These are phyloP conservation scores for Actinostola sp. DNA, from an alignment of 92 coral and sea anemone species.

Conservation along the genomic window DNA sequence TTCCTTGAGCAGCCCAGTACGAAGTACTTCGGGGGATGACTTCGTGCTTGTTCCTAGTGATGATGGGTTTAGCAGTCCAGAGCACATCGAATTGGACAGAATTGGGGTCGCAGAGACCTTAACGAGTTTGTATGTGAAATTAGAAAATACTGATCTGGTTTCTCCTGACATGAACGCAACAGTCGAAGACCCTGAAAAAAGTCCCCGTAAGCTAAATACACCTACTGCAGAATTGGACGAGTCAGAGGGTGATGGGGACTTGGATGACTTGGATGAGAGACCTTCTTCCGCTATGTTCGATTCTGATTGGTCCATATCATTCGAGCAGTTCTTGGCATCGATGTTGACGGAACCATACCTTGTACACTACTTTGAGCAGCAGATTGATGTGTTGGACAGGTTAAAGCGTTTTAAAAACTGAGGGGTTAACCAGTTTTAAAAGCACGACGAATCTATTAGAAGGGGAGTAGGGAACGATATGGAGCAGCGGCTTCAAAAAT, in stretches of 20 bases:
- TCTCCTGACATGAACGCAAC: background rate
- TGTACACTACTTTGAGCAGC: slow-evolving; percentile 90
- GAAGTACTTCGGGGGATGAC: slow-evolving; percentile 86
- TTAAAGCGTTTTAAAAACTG: slow-evolving; percentile 90
- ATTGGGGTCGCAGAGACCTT: slow-evolving; percentile 62
- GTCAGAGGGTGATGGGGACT: background rate
- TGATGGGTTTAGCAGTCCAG: slow-evolving; percentile 94
- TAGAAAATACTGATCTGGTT: slow-evolving; percentile 34
- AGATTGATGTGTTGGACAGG: slow-evolving; percentile 77
- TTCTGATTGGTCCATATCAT: slow-evolving; percentile 85
- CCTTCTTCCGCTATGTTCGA: slow-evolving; percentile 80
- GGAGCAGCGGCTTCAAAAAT: too few relatives aligned
- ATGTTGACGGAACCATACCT: slow-evolving; percentile 91
- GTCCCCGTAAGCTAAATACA: background rate
- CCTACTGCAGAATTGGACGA: too few relatives aligned
- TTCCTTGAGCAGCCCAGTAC: slow-evolving; percentile 80
- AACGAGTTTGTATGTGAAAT: slow-evolving; percentile 59
- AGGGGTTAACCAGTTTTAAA: slow-evolving; percentile 84
- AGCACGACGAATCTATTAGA: slow-evolving; percentile 21
- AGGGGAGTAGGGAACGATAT: background rate
- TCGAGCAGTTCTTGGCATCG: slow-evolving; percentile 96
- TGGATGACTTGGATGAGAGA: slow-evolving; percentile 15
- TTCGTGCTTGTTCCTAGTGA: slow-evolving; percentile 89
- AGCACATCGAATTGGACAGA: slow-evolving; percentile 66
- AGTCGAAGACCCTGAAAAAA: slow-evolving; percentile 3